Evolutionary conservation across 2,113 vertebrate genomes (phyloP).

Genomic region (Toxotes chatareus): DNA sequence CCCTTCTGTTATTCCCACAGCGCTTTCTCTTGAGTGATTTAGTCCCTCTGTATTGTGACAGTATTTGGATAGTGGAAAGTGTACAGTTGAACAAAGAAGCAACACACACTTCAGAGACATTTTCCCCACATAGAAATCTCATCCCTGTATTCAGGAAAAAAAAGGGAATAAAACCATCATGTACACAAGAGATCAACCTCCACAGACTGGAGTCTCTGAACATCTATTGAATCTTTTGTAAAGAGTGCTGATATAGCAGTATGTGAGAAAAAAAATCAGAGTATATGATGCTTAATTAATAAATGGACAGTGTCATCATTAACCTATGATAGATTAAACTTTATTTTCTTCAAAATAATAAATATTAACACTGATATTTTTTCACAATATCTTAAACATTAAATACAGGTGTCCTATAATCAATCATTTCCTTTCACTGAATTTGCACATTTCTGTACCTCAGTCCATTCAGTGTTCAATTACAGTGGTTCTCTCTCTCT

Average conservation of each 20-base stretch:
- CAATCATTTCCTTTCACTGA: background rate
- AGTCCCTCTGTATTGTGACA: conserved; percentile 41
- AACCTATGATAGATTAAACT: conserved; percentile 18
- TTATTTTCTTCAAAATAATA: conserved; percentile 69
- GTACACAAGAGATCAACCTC: background rate
- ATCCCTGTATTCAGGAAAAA: conserved; percentile 1
- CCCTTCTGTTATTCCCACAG: conserved; percentile 42
- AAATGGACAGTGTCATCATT: background rate
- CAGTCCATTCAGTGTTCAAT: conserved; percentile 28
- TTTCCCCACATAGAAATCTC: conserved; percentile 27
- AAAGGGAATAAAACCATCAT: conserved; percentile 1
- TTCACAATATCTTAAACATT: conserved; percentile 41
- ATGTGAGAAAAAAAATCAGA: background rate
- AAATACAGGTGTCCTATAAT: conserved; percentile 62
- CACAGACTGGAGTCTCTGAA: no score
- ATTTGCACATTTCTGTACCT: conserved; percentile 64
- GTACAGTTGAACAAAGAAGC: conserved; percentile 12
- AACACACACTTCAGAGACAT: background rate
- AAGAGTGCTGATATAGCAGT: background rate
- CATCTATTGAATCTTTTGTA: background rate
- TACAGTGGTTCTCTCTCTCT: conserved; percentile 5
- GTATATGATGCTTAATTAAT: background rate
- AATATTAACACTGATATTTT: conserved; percentile 57
- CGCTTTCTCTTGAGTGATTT: conserved; percentile 54
- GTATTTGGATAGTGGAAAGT: conserved; percentile 42